Percentiles rank a stretch among this genome's conserved stretches.
These are phyloP conservation scores for Cydia splendana DNA, from an alignment of 1,140 invertebrate species.

Conservation along the genomic window DNA sequence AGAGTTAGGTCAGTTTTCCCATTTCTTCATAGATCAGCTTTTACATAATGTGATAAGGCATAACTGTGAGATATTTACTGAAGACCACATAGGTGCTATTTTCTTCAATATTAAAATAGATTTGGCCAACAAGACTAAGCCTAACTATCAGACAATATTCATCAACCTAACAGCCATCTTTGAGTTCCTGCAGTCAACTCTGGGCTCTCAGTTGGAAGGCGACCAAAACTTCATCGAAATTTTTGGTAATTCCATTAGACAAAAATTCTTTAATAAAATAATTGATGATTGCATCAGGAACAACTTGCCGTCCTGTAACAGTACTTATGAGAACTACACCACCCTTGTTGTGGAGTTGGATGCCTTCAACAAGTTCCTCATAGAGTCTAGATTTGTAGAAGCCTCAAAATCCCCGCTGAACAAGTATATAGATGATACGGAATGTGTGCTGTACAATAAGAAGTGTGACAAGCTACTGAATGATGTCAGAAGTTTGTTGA, in stretches of 20 bases:
- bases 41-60: constrained; percentile 65
- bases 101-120: constrained; percentile 72
- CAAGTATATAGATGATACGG: constrained; percentile 68
- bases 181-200: constrained; percentile 70
- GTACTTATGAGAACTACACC: constrained; percentile 65
- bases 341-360: constrained; percentile 69
- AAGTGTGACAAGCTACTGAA: constrained; percentile 73
- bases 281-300: constrained; percentile 69
- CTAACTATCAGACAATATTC: constrained; percentile 70
- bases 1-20: constrained; percentile 62
- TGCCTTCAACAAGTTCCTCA: constrained; percentile 71
- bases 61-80: constrained; percentile 73
- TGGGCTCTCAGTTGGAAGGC: constrained; percentile 61
- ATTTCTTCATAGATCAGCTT: constrained; percentile 68
- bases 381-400: constrained; percentile 71
- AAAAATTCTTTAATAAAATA: constrained; percentile 68
- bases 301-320: constrained; percentile 66
- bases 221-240: constrained; percentile 65
- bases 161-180: constrained; percentile 73
- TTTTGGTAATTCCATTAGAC: constrained; percentile 58
- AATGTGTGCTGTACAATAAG: constrained; percentile 70
- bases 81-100: constrained; percentile 64
- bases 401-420: constrained; percentile 63
- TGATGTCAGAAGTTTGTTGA: constrained; percentile 60
- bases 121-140: constrained; percentile 56